Percentiles rank a stretch among this genome's conserved stretches.
phyloP scores from a whole-genome alignment of 2,113 vertebrate species.

The Tragulus kanchil region DNA sequence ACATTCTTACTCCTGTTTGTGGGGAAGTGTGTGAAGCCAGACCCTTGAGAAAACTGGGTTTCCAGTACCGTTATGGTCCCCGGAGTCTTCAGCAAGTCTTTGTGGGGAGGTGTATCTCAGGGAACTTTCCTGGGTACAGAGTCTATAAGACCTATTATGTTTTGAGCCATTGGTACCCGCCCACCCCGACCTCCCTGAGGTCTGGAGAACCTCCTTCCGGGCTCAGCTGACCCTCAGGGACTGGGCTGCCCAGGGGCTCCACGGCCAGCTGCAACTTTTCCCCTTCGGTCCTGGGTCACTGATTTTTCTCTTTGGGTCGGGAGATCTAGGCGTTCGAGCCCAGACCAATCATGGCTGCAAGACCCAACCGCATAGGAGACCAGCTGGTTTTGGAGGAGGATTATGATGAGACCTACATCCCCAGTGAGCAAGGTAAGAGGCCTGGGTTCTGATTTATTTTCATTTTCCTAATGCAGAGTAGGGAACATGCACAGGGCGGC shows the following conservation, averaged over 20 bases:
- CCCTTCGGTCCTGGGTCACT: not conserved
- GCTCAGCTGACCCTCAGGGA: not conserved
- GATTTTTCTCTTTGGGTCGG: not conserved
- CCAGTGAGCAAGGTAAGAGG: constrained; percentile 85
- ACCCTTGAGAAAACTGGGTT: not conserved
- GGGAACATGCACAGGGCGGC: not conserved
- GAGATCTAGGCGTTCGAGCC: constrained; percentile 29
- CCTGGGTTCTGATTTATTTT: not conserved
- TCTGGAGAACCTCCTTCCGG: not conserved
- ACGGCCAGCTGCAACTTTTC: not conserved
- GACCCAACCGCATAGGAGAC: constrained; percentile 89
- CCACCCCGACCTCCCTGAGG: rapidly evolving
- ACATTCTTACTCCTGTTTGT: not conserved
- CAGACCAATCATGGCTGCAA: constrained; percentile 86
- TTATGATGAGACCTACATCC: constrained; percentile 93
- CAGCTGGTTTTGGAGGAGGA: constrained; percentile 96
- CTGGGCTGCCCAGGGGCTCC: not conserved
- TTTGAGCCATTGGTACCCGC: not conserved
- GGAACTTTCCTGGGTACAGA: not conserved
- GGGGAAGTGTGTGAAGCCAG: not conserved
- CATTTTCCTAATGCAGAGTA: not conserved
- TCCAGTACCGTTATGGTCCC: not conserved
- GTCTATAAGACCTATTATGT: not conserved
- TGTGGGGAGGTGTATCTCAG: not conserved
- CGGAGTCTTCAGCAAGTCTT: not conserved